A percentile compares a stretch with the other conserved stretches of the same genome.
phyloP scores from a whole-genome alignment of 2,797 vertebrate genomes.

The Microctenopoma stevenorrisi region DNA sequence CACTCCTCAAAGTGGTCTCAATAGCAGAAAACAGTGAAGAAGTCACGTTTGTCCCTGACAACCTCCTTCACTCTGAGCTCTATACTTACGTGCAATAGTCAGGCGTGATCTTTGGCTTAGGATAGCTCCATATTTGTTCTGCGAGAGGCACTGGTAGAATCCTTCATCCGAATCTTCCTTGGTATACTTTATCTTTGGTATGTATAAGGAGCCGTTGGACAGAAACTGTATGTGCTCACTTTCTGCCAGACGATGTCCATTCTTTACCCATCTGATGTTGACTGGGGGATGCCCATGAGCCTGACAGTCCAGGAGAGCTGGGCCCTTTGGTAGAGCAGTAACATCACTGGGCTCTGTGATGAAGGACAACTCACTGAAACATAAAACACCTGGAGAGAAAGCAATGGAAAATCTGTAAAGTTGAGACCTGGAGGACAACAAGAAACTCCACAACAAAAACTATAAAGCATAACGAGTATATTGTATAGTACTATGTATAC shows the following conservation, averaged over 20 bases:
- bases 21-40: slow-evolving; percentile 2
- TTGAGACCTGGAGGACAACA: background rate
- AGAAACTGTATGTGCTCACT: slow-evolving; percentile 86
- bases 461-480: background rate
- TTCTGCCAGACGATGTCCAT: slow-evolving; percentile 87
- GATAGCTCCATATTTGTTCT: slow-evolving; percentile 95
- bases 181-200: slow-evolving; percentile 88
- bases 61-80: slow-evolving; percentile 12
- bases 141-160: slow-evolving; percentile 95
- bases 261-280: slow-evolving; percentile 92
- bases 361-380: slow-evolving; percentile 94
- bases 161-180: slow-evolving; percentile 91
- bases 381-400: slow-evolving; percentile 83
- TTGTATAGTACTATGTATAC: no score
- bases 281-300: slow-evolving; percentile 92
- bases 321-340: slow-evolving; percentile 85
- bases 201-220: slow-evolving; percentile 91
- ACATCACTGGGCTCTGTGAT: slow-evolving; percentile 92
- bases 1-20: slow-evolving; percentile 7
- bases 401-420: slow-evolving; percentile 4
- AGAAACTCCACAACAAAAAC: background rate
- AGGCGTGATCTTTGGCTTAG: slow-evolving; percentile 96
- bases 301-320: slow-evolving; percentile 90
- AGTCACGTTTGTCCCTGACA: background rate
- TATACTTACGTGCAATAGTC: slow-evolving; percentile 93